These are phyloP conservation scores for Eriosoma lanigerum DNA, from an alignment of 1,140 invertebrate genomes.

Conservation along the genomic window DNA sequence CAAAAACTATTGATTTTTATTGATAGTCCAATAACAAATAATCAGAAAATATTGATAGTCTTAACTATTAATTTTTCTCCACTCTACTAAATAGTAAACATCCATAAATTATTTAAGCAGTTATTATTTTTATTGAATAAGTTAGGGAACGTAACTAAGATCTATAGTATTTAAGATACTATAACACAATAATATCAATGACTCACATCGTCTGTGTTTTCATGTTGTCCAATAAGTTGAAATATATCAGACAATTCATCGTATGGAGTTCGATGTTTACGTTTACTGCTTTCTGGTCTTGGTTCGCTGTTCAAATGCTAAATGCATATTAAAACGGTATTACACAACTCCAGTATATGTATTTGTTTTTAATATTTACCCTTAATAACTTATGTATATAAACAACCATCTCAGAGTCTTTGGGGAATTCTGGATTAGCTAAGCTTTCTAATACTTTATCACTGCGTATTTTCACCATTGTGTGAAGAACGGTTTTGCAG, in stretches of 20 bases:
- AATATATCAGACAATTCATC: constrained; percentile 33
- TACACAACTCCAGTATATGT: neutral
- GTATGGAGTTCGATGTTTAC: constrained; percentile 29
- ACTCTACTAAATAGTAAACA: too few relatives aligned
- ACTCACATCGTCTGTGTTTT: constrained; percentile 20
- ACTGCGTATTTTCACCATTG: constrained; percentile 55
- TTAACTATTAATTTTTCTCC: too few relatives aligned
- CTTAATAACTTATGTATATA: constrained; percentile 54
- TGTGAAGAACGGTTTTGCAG: constrained; percentile 56
- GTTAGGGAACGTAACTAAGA: too few relatives aligned
- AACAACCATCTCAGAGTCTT: constrained; percentile 52
- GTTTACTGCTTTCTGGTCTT: constrained; percentile 39
- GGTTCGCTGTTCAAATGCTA: constrained; percentile 34
- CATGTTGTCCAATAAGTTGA: constrained; percentile 19
- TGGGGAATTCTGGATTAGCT: constrained; percentile 34
- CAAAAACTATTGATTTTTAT: too few relatives aligned
- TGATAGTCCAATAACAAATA: too few relatives aligned
- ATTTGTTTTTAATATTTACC: constrained; percentile 50
- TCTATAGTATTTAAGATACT: neutral
- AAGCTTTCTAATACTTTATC: constrained; percentile 52
- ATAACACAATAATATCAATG: neutral
- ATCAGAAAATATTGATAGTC: too few relatives aligned
- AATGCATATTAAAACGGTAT: neutral
- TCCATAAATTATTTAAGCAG: too few relatives aligned
- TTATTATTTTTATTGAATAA: too few relatives aligned